Percentiles rank a stretch among this genome's conserved stretches.
Conservation (phyloP, 2,888 invertebrate species). For the Platerodrilus igneus region DNA sequence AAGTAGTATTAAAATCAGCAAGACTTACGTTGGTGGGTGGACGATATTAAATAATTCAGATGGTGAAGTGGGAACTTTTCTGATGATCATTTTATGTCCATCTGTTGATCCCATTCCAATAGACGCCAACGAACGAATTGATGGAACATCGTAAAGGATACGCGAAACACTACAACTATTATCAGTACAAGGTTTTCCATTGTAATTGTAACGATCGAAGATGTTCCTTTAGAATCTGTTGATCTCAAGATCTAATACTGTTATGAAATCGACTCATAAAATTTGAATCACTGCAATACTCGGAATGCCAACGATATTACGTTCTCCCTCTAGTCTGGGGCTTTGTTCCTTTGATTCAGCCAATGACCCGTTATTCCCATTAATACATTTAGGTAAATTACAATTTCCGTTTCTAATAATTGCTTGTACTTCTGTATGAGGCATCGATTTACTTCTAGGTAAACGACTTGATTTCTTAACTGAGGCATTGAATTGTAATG, state of each 20-base stretch:
- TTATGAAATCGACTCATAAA: conserved; percentile 16
- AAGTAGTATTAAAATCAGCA: too few relatives aligned
- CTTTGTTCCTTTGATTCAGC: too few relatives aligned
- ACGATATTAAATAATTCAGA: conserved; percentile 82
- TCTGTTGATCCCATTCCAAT: conserved; percentile 87
- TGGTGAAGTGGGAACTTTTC: conserved; percentile 79
- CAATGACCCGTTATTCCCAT: too few relatives aligned
- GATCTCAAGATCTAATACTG: conserved; percentile 16
- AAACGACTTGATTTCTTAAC: conserved; percentile 9
- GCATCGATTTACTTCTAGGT: conserved; percentile 12
- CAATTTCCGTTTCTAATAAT: too few relatives aligned
- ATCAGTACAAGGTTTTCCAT: conserved; percentile 46
- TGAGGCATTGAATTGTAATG: conserved; percentile 27
- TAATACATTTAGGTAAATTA: too few relatives aligned
- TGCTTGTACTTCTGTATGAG: conserved; percentile 16
- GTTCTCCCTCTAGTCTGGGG: conserved; percentile 8
- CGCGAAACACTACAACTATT: conserved; percentile 52
- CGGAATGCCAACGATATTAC: too few relatives aligned
- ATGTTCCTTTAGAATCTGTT: conserved; percentile 6
- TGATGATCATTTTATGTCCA: conserved; percentile 78
- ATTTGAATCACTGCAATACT: too few relatives aligned
- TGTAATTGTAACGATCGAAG: neutral
- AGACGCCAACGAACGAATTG: conserved; percentile 74
- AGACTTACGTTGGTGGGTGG: conserved; percentile 74
- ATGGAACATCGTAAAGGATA: conserved; percentile 61